Base-by-base conservation (phyloP, 2,888 invertebrate genomes). In the Zhuqinia jingwanae region DNA sequence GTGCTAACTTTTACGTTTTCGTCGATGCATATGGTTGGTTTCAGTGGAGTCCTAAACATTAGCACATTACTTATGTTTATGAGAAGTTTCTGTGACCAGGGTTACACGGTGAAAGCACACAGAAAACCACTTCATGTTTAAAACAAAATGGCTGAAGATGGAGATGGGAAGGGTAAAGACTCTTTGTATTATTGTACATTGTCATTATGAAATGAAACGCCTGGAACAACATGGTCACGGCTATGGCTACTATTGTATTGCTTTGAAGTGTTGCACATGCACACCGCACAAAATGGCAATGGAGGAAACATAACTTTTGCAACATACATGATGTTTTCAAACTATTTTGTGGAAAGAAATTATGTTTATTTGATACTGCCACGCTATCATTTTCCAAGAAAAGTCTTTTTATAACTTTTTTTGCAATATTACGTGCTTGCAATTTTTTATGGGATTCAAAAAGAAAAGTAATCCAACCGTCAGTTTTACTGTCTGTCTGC, bases 241-340 rank as follows among this genome's bases (percentile, higher is more conserved):
- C 36, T 20, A 68, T 68, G 36, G n/a, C n/a, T n/a, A 36, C 68
- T 17, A 68, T 68, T 68, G 68, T 42, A 68, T 68, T 68, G 36
- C 68, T 68, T 68, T 65, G 30, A 65, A 65, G 65, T 65, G 65
- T 36, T 68, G n/a, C n/a, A n/a, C n/a, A n/a, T 36, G 68, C 68
- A 68, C 45, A 42, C 42, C 22, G 68, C 36, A 68, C 22, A 36
- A 20, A 68, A 45, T 20, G 36, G 42, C 11, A 68, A 68, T 68
- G 36, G 22, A 68, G 68, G 68, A 13, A 68, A 20, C 68, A 68
- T 45, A 68, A 68, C 42, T 68, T 58, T 63, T 68, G 36, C 68
- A 68, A 68, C 20, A 36, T 6, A n/a, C 20, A 45, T n/a, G n/a
- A 20, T 45, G 15, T 11, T 68, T 42, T 45, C 13, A 5, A 42